Percentiles rank a stretch among this genome's conserved stretches.
phyloP scores from a whole-genome alignment of 2,113 vertebrate species.

The Tympanuchus pallidicinctus region DNA sequence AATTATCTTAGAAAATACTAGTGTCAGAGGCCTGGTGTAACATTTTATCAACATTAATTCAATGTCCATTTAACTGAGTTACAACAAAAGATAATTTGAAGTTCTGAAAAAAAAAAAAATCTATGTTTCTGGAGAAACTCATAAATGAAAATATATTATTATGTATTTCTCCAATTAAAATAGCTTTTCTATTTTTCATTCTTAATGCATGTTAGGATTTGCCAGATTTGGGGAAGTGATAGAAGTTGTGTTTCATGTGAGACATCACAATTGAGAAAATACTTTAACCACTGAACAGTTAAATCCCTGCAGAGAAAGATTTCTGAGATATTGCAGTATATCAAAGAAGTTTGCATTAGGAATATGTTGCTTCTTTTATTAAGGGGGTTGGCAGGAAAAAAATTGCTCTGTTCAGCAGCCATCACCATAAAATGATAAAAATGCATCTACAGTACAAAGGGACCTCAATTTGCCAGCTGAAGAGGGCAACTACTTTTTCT shows the following conservation, averaged over 20 bases:
- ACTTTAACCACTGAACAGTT: background rate
- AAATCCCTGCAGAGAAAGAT: background rate
- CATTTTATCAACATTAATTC: constrained; percentile 12
- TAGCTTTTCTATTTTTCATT: background rate
- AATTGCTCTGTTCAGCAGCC: background rate
- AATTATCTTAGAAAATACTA: constrained; percentile 4
- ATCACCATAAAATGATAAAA: constrained; percentile 12
- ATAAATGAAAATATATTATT: background rate
- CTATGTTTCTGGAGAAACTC: background rate
- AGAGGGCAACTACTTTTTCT: constrained; percentile 1
- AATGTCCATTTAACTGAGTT: constrained; percentile 19
- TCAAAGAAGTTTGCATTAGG: constrained; percentile 39
- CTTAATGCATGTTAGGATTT: background rate
- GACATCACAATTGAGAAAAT: background rate
- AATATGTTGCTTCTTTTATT: background rate
- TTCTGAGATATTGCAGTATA: background rate
- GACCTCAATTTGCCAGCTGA: background rate
- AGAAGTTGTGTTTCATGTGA: background rate
- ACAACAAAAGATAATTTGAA: background rate
- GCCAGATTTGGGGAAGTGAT: background rate
- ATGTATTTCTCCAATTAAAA: background rate
- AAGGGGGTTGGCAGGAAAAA: constrained; percentile 4
- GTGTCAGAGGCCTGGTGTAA: background rate
- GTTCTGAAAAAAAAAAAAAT: background rate
- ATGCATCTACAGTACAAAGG: background rate